phyloP scores from a whole-genome alignment of 2,113 vertebrate genomes.

The Probosciger aterrimus region DNA sequence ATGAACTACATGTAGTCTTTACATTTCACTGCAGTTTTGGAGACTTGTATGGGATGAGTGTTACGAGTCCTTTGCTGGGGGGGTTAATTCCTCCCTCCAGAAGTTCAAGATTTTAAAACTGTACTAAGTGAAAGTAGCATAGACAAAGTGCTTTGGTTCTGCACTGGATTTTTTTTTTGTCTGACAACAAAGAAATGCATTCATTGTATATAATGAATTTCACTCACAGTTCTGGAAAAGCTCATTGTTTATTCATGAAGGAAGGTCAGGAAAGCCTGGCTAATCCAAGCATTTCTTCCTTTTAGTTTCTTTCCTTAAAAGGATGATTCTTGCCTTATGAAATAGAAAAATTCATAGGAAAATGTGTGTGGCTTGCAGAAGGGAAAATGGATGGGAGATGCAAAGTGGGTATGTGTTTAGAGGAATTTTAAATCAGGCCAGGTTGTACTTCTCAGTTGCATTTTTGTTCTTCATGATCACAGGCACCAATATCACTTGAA shows the following conservation, averaged over 20 bases:
- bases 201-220: conserved; percentile 27
- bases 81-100: neutral
- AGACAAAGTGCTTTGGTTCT: conserved; percentile 34
- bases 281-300: neutral
- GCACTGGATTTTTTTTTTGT: neutral
- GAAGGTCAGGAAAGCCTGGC: neutral
- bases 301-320: neutral
- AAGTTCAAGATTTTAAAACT: neutral
- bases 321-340: neutral
- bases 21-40: neutral
- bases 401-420: neutral
- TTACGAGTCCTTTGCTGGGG: neutral
- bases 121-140: neutral
- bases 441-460: neutral
- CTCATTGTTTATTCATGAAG: conserved; percentile 43
- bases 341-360: neutral
- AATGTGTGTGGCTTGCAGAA: neutral
- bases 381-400: neutral
- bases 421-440: neutral
- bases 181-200: neutral
- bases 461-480: neutral
- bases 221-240: conserved; percentile 17
- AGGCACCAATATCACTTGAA: neutral
- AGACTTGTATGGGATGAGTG: neutral
- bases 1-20: neutral